Base-by-base conservation (phyloP, 2,888 invertebrate genomes). In the Caradrina clavipalpis region DNA sequence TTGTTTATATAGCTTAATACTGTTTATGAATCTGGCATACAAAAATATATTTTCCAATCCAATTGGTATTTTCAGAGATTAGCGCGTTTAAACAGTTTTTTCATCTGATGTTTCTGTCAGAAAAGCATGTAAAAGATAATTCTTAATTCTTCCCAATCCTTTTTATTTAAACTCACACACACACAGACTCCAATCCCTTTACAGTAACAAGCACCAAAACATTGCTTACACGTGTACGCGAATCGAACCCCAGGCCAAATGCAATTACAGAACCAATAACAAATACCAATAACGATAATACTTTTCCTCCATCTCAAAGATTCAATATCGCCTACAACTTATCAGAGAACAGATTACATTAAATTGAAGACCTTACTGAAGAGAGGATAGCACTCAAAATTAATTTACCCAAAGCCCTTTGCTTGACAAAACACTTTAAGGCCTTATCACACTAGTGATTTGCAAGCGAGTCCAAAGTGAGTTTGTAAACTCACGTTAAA, bases 251-350 rank as follows among this genome's bases (percentile, higher is more conserved):
- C 26, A 26, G 22, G 0, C 26, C 10, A 81, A 81, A 72, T 65
- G 65, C 62, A 69, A 65, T 76, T 69, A 79, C 65, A 53, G 60
- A 68, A 73, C 61, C 60, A 77, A 77, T 66, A 79, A 51, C 60
- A 69, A 78, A 59, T 56, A 69, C n/a, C 55, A 69, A 79, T 74
- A 69, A 74, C 54, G 11, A 47, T 50, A 68, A 68, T 61, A 79
- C 51, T 65, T 73, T 65, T 69, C 58, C 59, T 74, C 55, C 49
- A 45, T 62, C 53, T 53, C 55, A 60, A 77, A 60, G 53, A 79
- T 66, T 75, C 62, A 78, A 75, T 79, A 79, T 70, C 50, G 56
- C 22, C 15, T 0, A 6, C 61, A 64, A 69, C 53, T 64, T 66
- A 74, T 66, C 69, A 51, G 21, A 11, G 53, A 74, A 63, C 59